A percentile compares a stretch with the other conserved stretches of the same genome.
Evolutionary conservation across 2,113 vertebrate genomes (phyloP).

Genomic region (Mobula hypostoma): DNA sequence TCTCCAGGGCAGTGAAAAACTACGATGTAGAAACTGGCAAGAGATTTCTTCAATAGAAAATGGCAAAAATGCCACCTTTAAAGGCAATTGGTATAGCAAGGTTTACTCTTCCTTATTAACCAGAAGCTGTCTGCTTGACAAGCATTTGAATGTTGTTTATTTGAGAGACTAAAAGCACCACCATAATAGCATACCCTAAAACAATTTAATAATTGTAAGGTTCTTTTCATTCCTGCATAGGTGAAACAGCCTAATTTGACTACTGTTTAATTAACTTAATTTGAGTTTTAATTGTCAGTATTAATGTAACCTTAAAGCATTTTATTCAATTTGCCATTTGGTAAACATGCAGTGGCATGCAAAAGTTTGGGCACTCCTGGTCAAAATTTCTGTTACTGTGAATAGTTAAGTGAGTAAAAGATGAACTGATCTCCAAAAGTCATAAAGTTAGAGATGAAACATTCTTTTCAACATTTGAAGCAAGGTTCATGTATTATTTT

Average conservation of each 20-base stretch:
- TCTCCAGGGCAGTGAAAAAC: background rate
- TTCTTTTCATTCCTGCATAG: background rate
- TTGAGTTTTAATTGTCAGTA: background rate
- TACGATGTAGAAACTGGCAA: background rate
- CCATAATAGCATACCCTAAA: background rate
- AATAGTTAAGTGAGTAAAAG: no score
- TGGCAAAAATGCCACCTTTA: background rate
- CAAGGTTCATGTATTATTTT: no score
- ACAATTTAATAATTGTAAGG: background rate
- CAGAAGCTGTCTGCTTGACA: background rate
- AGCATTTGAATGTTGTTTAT: background rate
- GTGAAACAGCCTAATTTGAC: background rate
- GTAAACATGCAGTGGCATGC: background rate
- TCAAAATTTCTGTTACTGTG: no score
- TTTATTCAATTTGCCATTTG: background rate
- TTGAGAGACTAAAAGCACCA: background rate
- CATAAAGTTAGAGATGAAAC: no score
- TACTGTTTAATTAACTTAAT: background rate
- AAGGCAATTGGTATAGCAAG: background rate
- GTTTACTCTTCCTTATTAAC: background rate
- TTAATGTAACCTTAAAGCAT: background rate
- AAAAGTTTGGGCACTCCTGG: no score
- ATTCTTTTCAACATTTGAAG: no score
- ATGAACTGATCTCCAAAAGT: no score
- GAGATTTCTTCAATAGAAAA: background rate